phyloP scores from a whole-genome alignment of 2,113 vertebrate species.

The Heterotilapia buettikoferi region DNA sequence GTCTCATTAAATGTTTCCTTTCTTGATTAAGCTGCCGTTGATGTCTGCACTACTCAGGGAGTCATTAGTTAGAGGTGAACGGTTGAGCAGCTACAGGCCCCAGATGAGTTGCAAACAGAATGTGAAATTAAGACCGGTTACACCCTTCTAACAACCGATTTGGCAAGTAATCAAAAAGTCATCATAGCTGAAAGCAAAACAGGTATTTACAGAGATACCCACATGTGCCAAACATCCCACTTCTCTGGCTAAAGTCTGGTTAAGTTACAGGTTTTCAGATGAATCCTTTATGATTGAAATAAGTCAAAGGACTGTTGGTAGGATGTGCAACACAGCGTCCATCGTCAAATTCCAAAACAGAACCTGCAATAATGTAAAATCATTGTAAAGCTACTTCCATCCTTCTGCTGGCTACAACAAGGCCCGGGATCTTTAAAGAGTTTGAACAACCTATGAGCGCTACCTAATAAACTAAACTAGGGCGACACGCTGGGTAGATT shows the following conservation, averaged over 20 bases:
- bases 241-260: background rate
- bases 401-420: background rate
- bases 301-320: background rate
- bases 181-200: background rate
- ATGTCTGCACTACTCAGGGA: background rate
- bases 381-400: background rate
- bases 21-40: background rate
- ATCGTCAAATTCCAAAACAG: background rate
- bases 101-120: background rate
- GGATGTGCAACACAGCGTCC: background rate
- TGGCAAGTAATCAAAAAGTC: background rate
- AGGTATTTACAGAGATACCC: background rate
- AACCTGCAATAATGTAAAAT: background rate
- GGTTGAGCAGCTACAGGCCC: background rate
- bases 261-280: background rate
- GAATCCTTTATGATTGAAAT: background rate
- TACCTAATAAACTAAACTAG: fast-evolving
- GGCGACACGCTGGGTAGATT: background rate
- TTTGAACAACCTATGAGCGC: background rate
- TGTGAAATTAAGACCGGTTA: background rate
- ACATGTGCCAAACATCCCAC: background rate
- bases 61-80: slow-evolving; percentile 19
- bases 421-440: background rate
- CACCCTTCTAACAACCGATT: background rate
- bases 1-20: background rate